These are phyloP conservation scores for Luffia ferchaultella DNA, from an alignment of 2,888 invertebrate genomes.

Conservation along the genomic window DNA sequence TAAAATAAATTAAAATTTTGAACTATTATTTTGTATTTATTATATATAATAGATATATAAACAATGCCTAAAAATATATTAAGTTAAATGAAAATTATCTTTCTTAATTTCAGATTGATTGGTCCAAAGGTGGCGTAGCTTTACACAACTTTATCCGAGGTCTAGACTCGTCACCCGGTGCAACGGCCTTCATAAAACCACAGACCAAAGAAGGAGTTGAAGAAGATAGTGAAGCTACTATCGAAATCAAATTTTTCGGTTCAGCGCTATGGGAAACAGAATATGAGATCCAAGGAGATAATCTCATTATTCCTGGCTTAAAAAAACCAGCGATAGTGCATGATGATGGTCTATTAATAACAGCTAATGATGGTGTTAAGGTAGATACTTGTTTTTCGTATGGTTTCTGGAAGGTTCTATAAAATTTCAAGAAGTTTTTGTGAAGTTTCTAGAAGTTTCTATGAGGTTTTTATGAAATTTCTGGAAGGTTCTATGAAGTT, in stretches of 20 bases:
- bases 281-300: conserved; percentile 61
- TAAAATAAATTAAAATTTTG: too few relatives aligned
- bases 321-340: conserved; percentile 74
- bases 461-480: too few relatives aligned
- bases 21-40: too few relatives aligned
- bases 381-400: conserved; percentile 36
- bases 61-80: too few relatives aligned
- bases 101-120: conserved; percentile 66
- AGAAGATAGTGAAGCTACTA: conserved; percentile 38
- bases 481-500: too few relatives aligned
- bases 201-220: conserved; percentile 42
- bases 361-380: conserved; percentile 80
- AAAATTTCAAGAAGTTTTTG: too few relatives aligned
- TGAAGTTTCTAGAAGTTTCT: too few relatives aligned
- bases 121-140: conserved; percentile 72
- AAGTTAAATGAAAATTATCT: too few relatives aligned
- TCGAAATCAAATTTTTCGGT: conserved; percentile 81
- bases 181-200: conserved; percentile 68
- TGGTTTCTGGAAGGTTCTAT: not conserved
- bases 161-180: conserved; percentile 94
- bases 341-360: conserved; percentile 79
- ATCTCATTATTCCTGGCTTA: conserved; percentile 69
- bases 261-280: conserved; percentile 74
- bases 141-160: conserved; percentile 95
- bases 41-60: too few relatives aligned